phyloP scores from a whole-genome alignment of 2,888 invertebrate genomes.

The Odontothrips loti region DNA sequence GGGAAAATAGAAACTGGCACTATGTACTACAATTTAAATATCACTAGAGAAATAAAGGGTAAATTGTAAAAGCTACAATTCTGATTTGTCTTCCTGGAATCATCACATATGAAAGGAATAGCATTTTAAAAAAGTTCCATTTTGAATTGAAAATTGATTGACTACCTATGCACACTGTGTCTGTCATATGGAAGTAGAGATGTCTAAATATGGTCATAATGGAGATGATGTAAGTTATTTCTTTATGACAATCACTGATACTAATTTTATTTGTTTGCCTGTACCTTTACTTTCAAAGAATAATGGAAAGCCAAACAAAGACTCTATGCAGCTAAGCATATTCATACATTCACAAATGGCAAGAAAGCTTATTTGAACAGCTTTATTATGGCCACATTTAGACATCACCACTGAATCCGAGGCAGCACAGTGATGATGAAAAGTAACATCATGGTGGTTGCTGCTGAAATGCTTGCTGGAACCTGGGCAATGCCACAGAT shows the following conservation, averaged over 20 bases:
- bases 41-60: no score
- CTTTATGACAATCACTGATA: background rate
- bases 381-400: constrained; percentile 1
- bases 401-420: constrained; percentile 22
- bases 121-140: no score
- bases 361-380: background rate
- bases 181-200: background rate
- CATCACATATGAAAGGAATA: no score
- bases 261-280: background rate
- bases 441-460: constrained; percentile 40
- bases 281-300: background rate
- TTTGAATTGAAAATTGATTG: no score
- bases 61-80: no score
- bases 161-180: background rate
- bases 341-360: background rate
- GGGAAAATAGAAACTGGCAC: no score
- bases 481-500: constrained; percentile 48
- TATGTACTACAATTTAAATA: no score
- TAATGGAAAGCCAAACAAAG: background rate
- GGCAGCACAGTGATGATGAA: constrained; percentile 24
- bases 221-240: background rate
- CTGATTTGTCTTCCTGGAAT: no score
- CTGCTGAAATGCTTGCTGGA: constrained; percentile 51
- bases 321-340: background rate
- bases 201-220: background rate